Evolutionary conservation across 2,888 invertebrate genomes (phyloP), one percentile per base, ranked within the genome.

Genomic region (Scaptomyza reducta): DNA sequence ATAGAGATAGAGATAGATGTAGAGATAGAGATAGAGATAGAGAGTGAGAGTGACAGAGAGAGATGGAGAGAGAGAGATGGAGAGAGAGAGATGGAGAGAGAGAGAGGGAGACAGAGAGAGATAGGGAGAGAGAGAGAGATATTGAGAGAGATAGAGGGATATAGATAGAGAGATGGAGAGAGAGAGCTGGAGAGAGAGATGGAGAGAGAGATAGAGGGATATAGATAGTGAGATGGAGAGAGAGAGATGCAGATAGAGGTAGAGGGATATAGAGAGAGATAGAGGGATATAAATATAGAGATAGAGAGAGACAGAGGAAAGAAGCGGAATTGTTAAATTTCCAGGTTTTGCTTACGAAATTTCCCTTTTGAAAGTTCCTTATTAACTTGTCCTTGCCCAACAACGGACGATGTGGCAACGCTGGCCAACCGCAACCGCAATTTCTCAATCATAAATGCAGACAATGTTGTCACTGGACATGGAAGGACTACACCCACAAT

Each of bases 401-500:
- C 27, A 22, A 67, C 22, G 35, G 22, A 38, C 27, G 35, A 46
- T 33, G 31, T 47, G 65, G 70, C 65, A 55, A 60, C 40, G 45
- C 58, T 62, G 31, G 69, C 59, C 58, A 56, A 27, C 64, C 64
- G 67, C 58, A 40, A 60, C 51, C 47, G 44, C 74, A 76, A 69
- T 79, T 69, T 69, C 72, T 69, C 76, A 67, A 75, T 70, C 76
- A 72, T 76, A 75, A 79, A 69, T 75, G 79, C 72, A 38, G 59
- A 72, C 77, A 72, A 60, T 62, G 47, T 71, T 71, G 66, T 50
- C 61, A 53, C 69, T 25, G 50, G 44, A 38, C 33, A 31, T 38
- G 6, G 6, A 9, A n/a, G 7, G 31, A 18, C 6, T 13, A 47
- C 13, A 31, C 46, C 55, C 51, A 55, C 60, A 31, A 6, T 18